Base-by-base conservation (phyloP, 1,140 invertebrate genomes). In the Popillia japonica region DNA sequence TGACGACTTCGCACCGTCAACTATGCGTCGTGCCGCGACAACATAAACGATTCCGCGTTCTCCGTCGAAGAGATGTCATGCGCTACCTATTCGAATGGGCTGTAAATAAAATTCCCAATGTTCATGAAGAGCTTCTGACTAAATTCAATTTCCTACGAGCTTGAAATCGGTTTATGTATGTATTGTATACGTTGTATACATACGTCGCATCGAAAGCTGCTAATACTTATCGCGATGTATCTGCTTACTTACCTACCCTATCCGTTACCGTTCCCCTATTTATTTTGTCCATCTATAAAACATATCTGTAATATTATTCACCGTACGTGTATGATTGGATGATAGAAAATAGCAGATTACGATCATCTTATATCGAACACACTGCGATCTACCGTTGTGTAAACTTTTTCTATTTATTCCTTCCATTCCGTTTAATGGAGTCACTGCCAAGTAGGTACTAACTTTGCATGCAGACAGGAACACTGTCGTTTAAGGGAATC, bases 201-300 rank as follows among this genome's bases (percentile, higher is more conserved):
- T n/a, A n/a, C 48, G 48, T 88, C 27, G 82, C 91, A 92, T 77
- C 75, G 55, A 20, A 75, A 68, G 20, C 44, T 23, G 75, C 44
- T 2, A 42, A 44, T 22, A 40, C 14, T 23, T 11, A 40, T 34
- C 40, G 20, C 44, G 11, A 40, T 40, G 40, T 22, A 55, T n/a
- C 14, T n/a, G 2, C n/a, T 14, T n/a, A 55, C 17, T 6, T 55
- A 55, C 14, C 48, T 34, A 34, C 2, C n/a, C 27, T 34, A 34
- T 34, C 27, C 27, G n/a, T n/a, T n/a, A n/a, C 27, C 14, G 14
- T 55, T 55, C 48, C 4, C n/a, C n/a, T n/a, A n/a, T n/a, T n/a
- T n/a, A 11, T 1, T 14, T 14, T 14, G 48, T 17, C 14, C 10
- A 6, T n/a, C 3, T 14, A 55, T 14, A 14, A 34, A 34, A 34